Percentiles rank a stretch among this genome's conserved stretches.
phyloP scores from a whole-genome alignment of 2,113 vertebrate genomes.

The Trichechus manatus region DNA sequence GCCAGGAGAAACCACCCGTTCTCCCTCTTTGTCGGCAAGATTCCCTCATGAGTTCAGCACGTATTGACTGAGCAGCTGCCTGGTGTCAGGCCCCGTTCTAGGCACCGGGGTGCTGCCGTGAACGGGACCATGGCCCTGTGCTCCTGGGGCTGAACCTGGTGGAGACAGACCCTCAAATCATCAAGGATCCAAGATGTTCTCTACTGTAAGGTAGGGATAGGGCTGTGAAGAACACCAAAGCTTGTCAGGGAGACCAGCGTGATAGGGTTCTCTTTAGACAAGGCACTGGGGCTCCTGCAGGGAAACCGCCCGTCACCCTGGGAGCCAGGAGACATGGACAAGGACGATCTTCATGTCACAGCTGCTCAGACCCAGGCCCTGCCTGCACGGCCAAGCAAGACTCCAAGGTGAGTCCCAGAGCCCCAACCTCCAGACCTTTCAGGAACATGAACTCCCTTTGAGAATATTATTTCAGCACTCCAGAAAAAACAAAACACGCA shows the following conservation, averaged over 20 bases:
- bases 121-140: background rate
- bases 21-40: background rate
- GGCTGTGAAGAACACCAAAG: background rate
- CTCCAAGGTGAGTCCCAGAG: background rate
- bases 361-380: background rate
- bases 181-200: background rate
- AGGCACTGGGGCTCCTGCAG: background rate
- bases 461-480: background rate
- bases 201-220: accelerated
- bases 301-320: background rate
- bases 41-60: background rate
- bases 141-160: background rate
- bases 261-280: background rate
- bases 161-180: background rate
- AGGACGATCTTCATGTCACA: background rate
- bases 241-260: too few species aligned
- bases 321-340: background rate
- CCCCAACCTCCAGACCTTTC: background rate
- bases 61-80: background rate
- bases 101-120: background rate
- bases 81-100: background rate
- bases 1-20: background rate
- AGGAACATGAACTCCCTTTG: background rate
- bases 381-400: background rate
- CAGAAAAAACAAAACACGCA: background rate